Percentiles rank a stretch among this genome's conserved stretches.
Evolutionary conservation across 2,888 invertebrate species (phyloP).

Genomic region (Mystacides longicornis): DNA sequence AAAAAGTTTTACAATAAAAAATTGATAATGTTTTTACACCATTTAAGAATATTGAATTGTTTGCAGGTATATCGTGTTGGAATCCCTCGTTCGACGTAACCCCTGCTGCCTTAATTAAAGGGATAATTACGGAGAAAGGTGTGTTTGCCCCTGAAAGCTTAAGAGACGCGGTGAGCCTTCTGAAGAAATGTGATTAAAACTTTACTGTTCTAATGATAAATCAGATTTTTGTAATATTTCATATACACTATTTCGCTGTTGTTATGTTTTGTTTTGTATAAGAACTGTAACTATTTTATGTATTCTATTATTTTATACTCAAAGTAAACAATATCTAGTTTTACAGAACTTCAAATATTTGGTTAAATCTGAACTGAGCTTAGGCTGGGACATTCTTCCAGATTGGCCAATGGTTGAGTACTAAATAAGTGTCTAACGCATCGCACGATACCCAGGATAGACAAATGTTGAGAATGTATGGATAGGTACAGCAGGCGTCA

Average conservation of each 20-base stretch:
- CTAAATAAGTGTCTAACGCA: too few species aligned
- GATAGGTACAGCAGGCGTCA: too few species aligned
- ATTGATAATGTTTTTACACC: not conserved
- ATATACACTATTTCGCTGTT: not conserved
- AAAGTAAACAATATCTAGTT: too few species aligned
- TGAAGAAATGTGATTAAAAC: slow-evolving; percentile 13
- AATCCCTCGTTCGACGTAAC: slow-evolving; percentile 99
- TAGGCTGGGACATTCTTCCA: too few species aligned
- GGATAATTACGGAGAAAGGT: slow-evolving; percentile 90
- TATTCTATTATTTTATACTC: too few species aligned
- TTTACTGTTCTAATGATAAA: not conserved
- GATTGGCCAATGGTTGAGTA: too few species aligned
- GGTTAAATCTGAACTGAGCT: too few species aligned
- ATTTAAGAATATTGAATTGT: not conserved
- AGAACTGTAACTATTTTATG: too few species aligned
- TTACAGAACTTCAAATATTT: too few species aligned
- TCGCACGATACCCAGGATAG: too few species aligned
- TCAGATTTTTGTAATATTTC: too few species aligned
- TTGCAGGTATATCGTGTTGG: slow-evolving; percentile 85
- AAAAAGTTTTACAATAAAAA: not conserved
- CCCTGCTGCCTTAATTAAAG: slow-evolving; percentile 84
- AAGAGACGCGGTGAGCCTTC: slow-evolving; percentile 29
- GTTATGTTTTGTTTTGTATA: not conserved
- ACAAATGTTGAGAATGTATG: too few species aligned
- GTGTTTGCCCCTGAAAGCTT: slow-evolving; percentile 61